Percentiles rank a stretch among this genome's conserved stretches.
Conservation (phyloP, 2,797 vertebrate species). For the Crenichthys baileyi region DNA sequence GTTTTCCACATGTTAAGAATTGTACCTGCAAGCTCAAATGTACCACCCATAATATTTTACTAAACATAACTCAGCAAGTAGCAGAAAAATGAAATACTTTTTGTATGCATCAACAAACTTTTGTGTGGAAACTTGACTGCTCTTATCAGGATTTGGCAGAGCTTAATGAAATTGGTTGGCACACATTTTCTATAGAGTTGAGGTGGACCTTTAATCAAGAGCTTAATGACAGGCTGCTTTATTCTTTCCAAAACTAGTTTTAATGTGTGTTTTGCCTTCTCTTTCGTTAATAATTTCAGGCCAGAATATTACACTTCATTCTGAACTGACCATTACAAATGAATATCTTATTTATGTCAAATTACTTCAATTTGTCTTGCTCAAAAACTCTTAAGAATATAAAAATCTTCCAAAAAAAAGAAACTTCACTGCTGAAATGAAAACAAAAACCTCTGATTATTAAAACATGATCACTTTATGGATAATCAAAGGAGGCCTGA, state of each 20-base stretch:
- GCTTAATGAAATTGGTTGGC: background rate
- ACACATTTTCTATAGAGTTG: background rate
- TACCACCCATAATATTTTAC: background rate
- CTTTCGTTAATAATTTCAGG: background rate
- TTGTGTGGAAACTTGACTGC: background rate
- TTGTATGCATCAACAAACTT: background rate
- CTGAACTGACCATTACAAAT: background rate
- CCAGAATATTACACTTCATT: background rate
- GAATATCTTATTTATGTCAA: background rate
- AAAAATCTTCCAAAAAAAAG: background rate
- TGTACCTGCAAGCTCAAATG: background rate
- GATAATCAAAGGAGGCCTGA: background rate
- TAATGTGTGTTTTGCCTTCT: background rate
- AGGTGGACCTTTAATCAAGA: background rate
- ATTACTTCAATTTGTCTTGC: too few relatives aligned
- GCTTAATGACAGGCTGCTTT: background rate
- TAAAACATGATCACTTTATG: background rate
- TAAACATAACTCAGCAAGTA: background rate
- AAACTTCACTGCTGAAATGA: too few relatives aligned
- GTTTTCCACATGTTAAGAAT: constrained; percentile 17
- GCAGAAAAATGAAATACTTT: background rate
- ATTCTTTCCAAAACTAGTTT: background rate
- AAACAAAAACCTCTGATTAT: background rate
- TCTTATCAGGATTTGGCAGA: background rate
- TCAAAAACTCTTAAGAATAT: background rate